phyloP scores from a whole-genome alignment of 1,140 invertebrate genomes.

The Kradibia gibbosae region DNA sequence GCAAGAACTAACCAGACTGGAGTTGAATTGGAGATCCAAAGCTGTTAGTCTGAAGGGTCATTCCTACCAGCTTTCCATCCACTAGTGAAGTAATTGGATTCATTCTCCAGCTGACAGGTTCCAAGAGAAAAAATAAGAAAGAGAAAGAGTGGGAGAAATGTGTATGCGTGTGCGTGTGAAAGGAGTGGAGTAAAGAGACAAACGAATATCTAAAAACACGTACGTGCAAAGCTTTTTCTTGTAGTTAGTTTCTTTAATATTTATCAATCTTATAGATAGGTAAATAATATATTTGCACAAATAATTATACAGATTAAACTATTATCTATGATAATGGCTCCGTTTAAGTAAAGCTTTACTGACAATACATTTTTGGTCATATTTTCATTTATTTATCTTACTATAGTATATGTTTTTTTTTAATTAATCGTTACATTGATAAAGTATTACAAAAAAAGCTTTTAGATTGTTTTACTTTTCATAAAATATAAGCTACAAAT shows the following conservation, averaged over 20 bases:
- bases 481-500: too few relatives aligned
- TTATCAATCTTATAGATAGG: background rate
- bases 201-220: background rate
- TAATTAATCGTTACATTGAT: background rate
- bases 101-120: constrained; percentile 68
- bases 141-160: background rate
- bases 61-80: constrained; percentile 33
- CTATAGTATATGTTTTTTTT: background rate
- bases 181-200: background rate
- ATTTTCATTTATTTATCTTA: background rate
- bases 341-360: background rate
- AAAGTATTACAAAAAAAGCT: background rate
- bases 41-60: constrained; percentile 64
- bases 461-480: background rate
- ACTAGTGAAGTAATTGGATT: constrained; percentile 69
- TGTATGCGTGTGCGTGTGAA: background rate
- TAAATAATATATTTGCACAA: background rate
- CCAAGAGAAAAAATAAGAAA: constrained; percentile 35
- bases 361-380: background rate
- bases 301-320: background rate
- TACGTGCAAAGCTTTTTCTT: background rate
- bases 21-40: background rate
- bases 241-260: background rate
- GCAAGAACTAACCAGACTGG: background rate
- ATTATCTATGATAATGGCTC: background rate